Percentiles rank a stretch among this genome's conserved stretches.
phyloP scores from a whole-genome alignment of 2,888 invertebrate species.

The Polymixis lichenea region DNA sequence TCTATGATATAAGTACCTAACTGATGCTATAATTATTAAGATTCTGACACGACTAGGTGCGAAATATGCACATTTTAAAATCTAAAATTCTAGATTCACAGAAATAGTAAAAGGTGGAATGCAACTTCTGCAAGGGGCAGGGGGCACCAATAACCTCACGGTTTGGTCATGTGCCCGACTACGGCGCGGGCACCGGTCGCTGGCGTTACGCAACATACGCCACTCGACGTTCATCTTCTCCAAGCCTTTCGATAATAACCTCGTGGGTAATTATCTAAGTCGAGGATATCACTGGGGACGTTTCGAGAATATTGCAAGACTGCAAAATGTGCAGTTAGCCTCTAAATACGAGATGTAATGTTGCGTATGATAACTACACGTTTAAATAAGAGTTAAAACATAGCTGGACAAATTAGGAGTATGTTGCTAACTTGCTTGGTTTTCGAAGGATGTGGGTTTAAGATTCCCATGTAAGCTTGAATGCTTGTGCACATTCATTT shows the following conservation, averaged over 20 bases:
- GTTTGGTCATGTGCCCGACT: slow-evolving; percentile 53
- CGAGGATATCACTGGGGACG: slow-evolving; percentile 64
- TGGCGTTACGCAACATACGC: slow-evolving; percentile 63
- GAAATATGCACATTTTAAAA: slow-evolving; percentile 27
- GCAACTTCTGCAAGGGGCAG: slow-evolving; percentile 57
- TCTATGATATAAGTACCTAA: slow-evolving; percentile 11
- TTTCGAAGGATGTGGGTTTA: slow-evolving; percentile 7
- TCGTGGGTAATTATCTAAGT: slow-evolving; percentile 72
- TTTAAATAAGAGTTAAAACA: slow-evolving; percentile 12
- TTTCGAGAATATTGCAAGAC: slow-evolving; percentile 64
- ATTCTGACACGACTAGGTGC: slow-evolving; percentile 10
- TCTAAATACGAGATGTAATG: slow-evolving; percentile 51
- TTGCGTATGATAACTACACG: slow-evolving; percentile 37
- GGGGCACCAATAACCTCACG: slow-evolving; percentile 61
- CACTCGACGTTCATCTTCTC: slow-evolving; percentile 66
- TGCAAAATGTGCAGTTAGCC: slow-evolving; percentile 50
- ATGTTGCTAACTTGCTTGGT: not conserved
- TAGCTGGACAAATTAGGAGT: not conserved
- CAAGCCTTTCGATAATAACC: slow-evolving; percentile 72
- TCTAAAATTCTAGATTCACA: slow-evolving; percentile 25
- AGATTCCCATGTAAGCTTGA: slow-evolving; percentile 9
- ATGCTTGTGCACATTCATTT: slow-evolving; percentile 28
- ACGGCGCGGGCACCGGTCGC: slow-evolving; percentile 38
- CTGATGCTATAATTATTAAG: slow-evolving; percentile 9
- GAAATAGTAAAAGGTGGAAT: slow-evolving; percentile 62